A percentile compares a stretch with the other conserved stretches of the same genome.
phyloP scores from a whole-genome alignment of 2,113 vertebrate genomes.

The Poeciliopsis retropinna region DNA sequence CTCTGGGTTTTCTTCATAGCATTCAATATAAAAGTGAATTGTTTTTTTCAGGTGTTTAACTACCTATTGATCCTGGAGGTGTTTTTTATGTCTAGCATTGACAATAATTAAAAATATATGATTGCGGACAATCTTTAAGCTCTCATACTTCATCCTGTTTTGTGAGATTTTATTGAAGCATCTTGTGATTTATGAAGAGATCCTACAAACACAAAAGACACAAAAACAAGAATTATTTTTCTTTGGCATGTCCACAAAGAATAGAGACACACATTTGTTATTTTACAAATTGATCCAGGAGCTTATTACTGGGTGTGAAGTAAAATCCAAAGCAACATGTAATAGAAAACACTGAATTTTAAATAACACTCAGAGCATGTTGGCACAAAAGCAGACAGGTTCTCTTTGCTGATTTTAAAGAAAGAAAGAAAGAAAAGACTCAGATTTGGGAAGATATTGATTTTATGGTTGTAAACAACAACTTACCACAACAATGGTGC shows the following conservation, averaged over 20 bases:
- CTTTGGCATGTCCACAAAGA: conserved; percentile 15
- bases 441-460: conserved; percentile 23
- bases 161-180: neutral
- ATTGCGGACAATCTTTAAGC: neutral
- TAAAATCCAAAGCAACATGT: conserved; percentile 8
- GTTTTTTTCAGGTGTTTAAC: neutral
- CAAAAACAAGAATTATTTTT: neutral
- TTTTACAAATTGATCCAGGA: conserved; percentile 25
- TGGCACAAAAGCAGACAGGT: conserved; percentile 17
- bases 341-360: conserved; percentile 53
- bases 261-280: conserved; percentile 24
- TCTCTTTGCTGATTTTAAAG: neutral
- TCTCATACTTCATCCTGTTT: neutral
- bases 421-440: neutral
- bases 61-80: too few species aligned
- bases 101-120: neutral
- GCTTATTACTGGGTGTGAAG: conserved; percentile 44
- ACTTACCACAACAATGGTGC: neutral
- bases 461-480: conserved; percentile 11
- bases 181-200: neutral
- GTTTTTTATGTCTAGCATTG: neutral
- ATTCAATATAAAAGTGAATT: neutral
- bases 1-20: neutral
- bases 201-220: neutral
- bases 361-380: conserved; percentile 39